Conservation (phyloP, 2,113 vertebrate genomes). For the Perccottus glenii region DNA sequence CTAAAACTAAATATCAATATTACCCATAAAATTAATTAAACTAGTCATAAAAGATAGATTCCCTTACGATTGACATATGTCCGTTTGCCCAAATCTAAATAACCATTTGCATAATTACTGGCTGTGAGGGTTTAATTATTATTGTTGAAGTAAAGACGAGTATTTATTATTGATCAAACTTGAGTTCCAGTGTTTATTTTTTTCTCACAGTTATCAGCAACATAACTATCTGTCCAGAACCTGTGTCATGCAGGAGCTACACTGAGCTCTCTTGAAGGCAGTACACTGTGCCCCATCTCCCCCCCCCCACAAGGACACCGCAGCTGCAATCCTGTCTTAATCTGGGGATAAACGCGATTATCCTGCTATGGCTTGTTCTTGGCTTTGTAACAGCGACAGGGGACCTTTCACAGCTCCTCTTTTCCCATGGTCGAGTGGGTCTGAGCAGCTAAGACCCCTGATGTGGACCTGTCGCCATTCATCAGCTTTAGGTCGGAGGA, state of each 20-base stretch:
- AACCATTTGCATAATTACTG: no score
- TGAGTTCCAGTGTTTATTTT: background rate
- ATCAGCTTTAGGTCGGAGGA: slow-evolving; percentile 36
- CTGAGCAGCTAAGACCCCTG: slow-evolving; percentile 81
- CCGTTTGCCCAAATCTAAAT: no score
- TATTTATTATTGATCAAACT: no score
- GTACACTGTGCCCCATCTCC: slow-evolving; percentile 72
- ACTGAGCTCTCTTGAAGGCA: slow-evolving; percentile 71
- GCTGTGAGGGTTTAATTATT: no score
- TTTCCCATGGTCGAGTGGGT: slow-evolving; percentile 82
- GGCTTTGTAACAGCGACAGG: slow-evolving; percentile 89
- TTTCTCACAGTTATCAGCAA: slow-evolving; percentile 4
- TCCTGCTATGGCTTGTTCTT: slow-evolving; percentile 85
- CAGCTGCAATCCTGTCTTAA: slow-evolving; percentile 90
- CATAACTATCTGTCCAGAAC: slow-evolving; percentile 18
- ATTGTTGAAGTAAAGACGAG: no score
- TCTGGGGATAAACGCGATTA: slow-evolving; percentile 91
- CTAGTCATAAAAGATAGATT: no score
- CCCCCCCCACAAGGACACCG: slow-evolving; percentile 79
- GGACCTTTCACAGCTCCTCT: slow-evolving; percentile 85
- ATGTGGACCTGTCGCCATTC: slow-evolving; percentile 57
- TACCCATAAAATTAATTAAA: no score
- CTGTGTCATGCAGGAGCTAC: background rate
- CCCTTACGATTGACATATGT: no score
- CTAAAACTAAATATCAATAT: no score